A percentile compares a stretch with the other conserved stretches of the same genome.
These are phyloP conservation scores for Anas capensis DNA, from an alignment of 2,797 vertebrate species.

Conservation along the genomic window DNA sequence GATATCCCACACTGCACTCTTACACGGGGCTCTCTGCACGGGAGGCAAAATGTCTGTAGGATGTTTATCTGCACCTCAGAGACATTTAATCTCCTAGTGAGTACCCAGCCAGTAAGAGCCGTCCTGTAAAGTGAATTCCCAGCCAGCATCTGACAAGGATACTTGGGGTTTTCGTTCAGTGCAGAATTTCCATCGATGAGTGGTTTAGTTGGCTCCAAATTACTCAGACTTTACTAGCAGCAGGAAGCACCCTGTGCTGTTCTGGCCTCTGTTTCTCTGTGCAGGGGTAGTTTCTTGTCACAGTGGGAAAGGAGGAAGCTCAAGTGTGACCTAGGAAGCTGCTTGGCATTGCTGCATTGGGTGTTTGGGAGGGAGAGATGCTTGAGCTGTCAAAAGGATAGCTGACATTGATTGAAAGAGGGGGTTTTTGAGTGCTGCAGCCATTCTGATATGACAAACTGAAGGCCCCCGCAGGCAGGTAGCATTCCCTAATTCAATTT, in stretches of 20 bases:
- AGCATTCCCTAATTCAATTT: slow-evolving; percentile 24
- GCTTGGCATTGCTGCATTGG: background rate
- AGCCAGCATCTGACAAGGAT: background rate
- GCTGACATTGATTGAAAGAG: background rate
- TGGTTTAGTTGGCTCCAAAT: background rate
- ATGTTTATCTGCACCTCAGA: background rate
- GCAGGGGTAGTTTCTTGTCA: background rate
- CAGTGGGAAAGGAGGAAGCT: background rate
- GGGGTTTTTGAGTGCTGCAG: background rate
- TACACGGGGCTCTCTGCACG: accelerated
- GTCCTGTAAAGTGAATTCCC: background rate
- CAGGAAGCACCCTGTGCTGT: background rate
- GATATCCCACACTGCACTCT: accelerated
- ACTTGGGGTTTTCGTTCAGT: accelerated
- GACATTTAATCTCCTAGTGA: accelerated
- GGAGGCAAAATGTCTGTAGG: background rate
- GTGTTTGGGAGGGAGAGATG: background rate
- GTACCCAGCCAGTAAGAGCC: background rate
- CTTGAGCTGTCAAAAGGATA: background rate
- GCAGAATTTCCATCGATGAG: background rate
- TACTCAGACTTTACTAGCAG: accelerated
- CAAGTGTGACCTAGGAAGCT: accelerated
- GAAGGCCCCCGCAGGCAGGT: background rate
- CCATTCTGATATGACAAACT: background rate
- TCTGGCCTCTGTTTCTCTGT: background rate